Evolutionary conservation across 1,140 invertebrate genomes (phyloP), one percentile per base, ranked within the genome.

Genomic region (Heliothis virescens): DNA sequence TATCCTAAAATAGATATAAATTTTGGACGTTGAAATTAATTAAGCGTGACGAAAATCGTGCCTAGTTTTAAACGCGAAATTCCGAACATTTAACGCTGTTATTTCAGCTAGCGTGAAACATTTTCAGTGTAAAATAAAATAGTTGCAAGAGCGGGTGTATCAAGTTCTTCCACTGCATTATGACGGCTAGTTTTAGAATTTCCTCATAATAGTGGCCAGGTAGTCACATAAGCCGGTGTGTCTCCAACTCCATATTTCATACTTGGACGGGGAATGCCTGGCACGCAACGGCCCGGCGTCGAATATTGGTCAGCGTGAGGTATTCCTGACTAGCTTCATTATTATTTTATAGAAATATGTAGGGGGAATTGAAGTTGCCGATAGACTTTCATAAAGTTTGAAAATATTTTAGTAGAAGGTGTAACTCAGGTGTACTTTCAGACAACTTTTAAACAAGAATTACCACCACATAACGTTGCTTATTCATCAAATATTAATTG

Each of bases 281-380:
- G 88, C 88, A 90, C 87, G 89, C 88, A 81, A 87, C 81, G 84
- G 80, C 79, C 80, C 75, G 82, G 84, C 84, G 84, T 82, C 85
- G 85, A 85, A 84, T 90, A 89, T 89, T 91, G 88, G 90, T 86
- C 88, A 88, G 81, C 80, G 79, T 62, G 69, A 81, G 84, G 83
- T 86, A 87, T 91, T 89, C 86, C 85, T 88, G 86, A 87, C 82
- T 82, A 81, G 83, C 84, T 90, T 91, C 90, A 90, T 92, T 91
- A 91, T 90, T 89, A 91, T 88, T 87, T 86, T 80, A 84, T 78
- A 72, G 74, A 60, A 80, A 18, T 76, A 72, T 77, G 59, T 57
- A 60, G 15, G 69, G 72, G 63, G 63, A 72, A 72, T 75, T 69
- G 78, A 65, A 53, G 57, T 73, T 47, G 5, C 53, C 77, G 48